Conservation (phyloP, 2,797 vertebrate genomes). For the Hydrocynus forskahlii region DNA sequence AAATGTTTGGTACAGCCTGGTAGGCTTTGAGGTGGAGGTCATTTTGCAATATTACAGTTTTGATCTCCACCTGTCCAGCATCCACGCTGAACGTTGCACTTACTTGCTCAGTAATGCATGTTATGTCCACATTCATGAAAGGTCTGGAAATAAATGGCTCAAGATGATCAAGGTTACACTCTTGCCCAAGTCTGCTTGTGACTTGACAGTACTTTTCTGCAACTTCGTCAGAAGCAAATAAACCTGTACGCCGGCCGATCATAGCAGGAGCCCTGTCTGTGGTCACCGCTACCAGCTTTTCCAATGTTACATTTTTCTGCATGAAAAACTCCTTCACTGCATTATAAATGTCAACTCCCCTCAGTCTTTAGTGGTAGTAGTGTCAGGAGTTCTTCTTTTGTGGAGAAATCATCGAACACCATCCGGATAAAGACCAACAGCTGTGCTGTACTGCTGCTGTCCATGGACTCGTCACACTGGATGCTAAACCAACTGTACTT, state of each 20-base stretch:
- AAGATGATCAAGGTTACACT: conserved; percentile 24
- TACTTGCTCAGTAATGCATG: conserved; percentile 2
- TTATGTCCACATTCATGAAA: conserved; percentile 1
- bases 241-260: background rate
- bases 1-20: background rate
- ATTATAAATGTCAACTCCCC: conserved; percentile 48
- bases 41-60: conserved; percentile 26
- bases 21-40: conserved; percentile 24
- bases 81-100: conserved; percentile 1
- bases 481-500: too few species aligned
- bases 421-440: background rate
- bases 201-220: conserved; percentile 8
- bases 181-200: conserved; percentile 42
- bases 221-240: conserved; percentile 35
- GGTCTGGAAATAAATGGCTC: conserved; percentile 24
- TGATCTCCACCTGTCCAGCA: conserved; percentile 7
- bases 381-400: conserved; percentile 45
- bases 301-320: conserved; percentile 41
- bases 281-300: conserved; percentile 38
- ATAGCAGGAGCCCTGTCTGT: background rate
- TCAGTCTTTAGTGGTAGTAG: conserved; percentile 46
- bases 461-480: too few species aligned
- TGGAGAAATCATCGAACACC: conserved; percentile 7
- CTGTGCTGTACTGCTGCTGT: background rate
- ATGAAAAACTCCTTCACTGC: conserved; percentile 31